Percentiles rank a stretch among this genome's conserved stretches.
Conservation (phyloP, 2,113 vertebrate species). For the Notarius lentiginosus region DNA sequence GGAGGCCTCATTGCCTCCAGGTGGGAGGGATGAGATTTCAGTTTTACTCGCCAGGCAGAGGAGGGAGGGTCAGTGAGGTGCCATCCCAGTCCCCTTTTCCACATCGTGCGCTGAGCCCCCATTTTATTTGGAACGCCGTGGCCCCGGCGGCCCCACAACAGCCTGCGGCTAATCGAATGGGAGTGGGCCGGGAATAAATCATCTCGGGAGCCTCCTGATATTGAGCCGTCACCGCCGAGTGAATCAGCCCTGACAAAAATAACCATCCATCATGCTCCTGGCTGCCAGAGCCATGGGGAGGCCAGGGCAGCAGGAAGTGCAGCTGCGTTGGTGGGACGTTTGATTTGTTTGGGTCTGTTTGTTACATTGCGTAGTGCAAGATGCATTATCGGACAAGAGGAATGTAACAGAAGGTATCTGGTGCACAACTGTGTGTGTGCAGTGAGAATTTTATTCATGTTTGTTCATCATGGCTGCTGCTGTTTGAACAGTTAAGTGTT, state of each 20-base stretch:
- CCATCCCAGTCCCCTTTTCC: slow-evolving; percentile 37
- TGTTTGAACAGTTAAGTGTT: slow-evolving; percentile 13
- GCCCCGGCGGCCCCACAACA: slow-evolving; percentile 36
- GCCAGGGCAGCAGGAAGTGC: slow-evolving; percentile 36
- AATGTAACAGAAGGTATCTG: slow-evolving; percentile 38
- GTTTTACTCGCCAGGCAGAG: slow-evolving; percentile 47
- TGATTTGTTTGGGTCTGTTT: slow-evolving; percentile 46
- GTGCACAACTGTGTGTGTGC: slow-evolving; percentile 21
- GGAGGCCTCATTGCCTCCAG: slow-evolving; percentile 47
- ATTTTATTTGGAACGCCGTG: slow-evolving; percentile 43
- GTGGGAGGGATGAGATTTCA: slow-evolving; percentile 37
- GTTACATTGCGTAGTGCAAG: slow-evolving; percentile 24
- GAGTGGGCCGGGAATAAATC: slow-evolving; percentile 60
- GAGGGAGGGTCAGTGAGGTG: slow-evolving; percentile 39
- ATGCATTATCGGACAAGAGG: slow-evolving; percentile 23
- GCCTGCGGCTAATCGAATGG: slow-evolving; percentile 58
- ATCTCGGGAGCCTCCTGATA: slow-evolving; percentile 56
- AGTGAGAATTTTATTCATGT: slow-evolving; percentile 28
- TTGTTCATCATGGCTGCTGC: slow-evolving; percentile 18
- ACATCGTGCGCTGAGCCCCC: slow-evolving; percentile 33
- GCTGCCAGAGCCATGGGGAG: slow-evolving; percentile 44
- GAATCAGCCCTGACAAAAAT: slow-evolving; percentile 61
- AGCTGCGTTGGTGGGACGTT: slow-evolving; percentile 50
- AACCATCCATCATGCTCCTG: slow-evolving; percentile 59
- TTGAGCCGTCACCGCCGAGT: slow-evolving; percentile 54